Evolutionary conservation across 1,140 invertebrate genomes (phyloP), one percentile per base, ranked within the genome.

Genomic region (Batillaria attramentaria): DNA sequence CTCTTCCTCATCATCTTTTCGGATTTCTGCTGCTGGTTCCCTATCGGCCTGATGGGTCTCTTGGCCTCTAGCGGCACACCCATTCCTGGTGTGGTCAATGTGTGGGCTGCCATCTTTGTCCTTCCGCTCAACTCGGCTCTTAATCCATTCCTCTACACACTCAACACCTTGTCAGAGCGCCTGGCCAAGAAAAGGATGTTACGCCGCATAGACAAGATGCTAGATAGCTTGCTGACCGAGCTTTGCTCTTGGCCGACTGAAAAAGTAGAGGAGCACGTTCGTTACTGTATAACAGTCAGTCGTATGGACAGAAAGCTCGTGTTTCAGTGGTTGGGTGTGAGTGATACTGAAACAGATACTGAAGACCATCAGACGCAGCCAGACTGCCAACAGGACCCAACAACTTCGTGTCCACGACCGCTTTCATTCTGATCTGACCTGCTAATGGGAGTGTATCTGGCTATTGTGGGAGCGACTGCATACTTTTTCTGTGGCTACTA

Each of bases 81-180:
- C 4, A 81, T 86, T 28, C 72, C 78, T n/a, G 80, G 81, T 8
- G 83, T 82, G 43, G 80, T 84, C 10, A 83, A 86, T 50, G 80
- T 81, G 1, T 81, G 77, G 80, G 72, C 80, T 0, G 81, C 82
- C 3, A 78, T 84, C 0, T 83, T 86, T 46, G 69, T 84, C 33
- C 68, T 84, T 10, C 83, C 84, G 1, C 65, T 82, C 5, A 86
- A 86, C 50, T 82, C 83, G 0, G 80, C 84, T 13, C 57, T 86
- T 13, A 84, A 86, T 35, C 84, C 84, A 1, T 79, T 84, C 33
- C 54, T 84, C 6, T 84, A 84, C 68, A 85, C 84, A 4, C 43
- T 69, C 6, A 74, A 76, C 70, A 10, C 60, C 46, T 43, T 66
- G 13, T n/a, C 65, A 18, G 37, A 39, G 8, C 20, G n/a, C 20